Percentiles rank a stretch among this genome's conserved stretches.
Evolutionary conservation across 2,113 vertebrate species (phyloP).

Genomic region (Takifugu bimaculatus): DNA sequence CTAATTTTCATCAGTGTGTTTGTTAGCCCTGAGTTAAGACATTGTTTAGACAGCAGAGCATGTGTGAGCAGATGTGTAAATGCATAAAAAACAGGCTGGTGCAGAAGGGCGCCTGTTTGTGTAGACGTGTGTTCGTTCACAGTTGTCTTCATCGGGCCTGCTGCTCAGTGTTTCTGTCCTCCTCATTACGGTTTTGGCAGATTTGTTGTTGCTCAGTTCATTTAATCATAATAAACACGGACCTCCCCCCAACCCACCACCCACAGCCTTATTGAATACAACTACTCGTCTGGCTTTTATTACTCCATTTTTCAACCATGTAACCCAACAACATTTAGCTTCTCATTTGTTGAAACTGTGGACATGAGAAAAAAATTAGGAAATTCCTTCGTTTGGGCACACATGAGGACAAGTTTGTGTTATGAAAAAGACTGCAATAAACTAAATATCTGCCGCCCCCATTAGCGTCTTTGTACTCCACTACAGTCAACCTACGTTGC

Average conservation of each 20-base stretch:
- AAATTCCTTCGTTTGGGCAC: neutral
- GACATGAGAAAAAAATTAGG: neutral
- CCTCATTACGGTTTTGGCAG: constrained; percentile 40
- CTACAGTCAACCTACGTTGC: neutral
- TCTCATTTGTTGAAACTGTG: constrained; percentile 1
- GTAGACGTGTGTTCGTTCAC: constrained; percentile 1
- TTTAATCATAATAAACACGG: constrained; percentile 48
- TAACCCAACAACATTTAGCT: constrained; percentile 16
- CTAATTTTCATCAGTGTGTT: constrained; percentile 33
- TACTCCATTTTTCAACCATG: constrained; percentile 11
- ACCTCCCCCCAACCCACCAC: constrained; percentile 9
- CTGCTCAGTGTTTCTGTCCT: constrained; percentile 26
- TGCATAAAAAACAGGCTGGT: constrained; percentile 34
- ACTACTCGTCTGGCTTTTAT: constrained; percentile 26
- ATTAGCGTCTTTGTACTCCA: neutral
- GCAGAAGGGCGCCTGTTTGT: constrained; percentile 14
- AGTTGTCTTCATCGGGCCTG: constrained; percentile 32
- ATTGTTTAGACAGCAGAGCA: constrained; percentile 31
- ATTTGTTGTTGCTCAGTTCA: constrained; percentile 39
- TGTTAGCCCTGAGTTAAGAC: constrained; percentile 40
- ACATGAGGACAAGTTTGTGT: too few species aligned
- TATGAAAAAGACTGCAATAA: too few species aligned
- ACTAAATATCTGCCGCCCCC: too few species aligned
- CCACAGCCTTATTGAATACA: neutral
- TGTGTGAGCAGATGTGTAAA: constrained; percentile 41